phyloP scores from a whole-genome alignment of 1,140 invertebrate genomes.

The Eriosoma lanigerum region DNA sequence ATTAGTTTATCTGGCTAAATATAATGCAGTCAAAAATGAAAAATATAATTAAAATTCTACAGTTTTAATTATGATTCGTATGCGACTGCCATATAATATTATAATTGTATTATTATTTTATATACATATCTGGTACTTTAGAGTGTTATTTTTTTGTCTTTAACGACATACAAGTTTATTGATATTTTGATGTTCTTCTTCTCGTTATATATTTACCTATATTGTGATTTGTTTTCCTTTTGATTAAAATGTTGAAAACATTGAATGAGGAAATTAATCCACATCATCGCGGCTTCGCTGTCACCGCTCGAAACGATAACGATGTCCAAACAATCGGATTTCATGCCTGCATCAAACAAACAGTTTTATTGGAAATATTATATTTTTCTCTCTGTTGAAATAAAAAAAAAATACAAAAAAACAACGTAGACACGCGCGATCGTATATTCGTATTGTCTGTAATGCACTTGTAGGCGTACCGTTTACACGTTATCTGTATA shows the following conservation, averaged over 20 bases:
- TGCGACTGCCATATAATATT: no score
- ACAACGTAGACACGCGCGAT: neutral
- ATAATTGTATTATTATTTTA: no score
- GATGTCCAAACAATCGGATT: conserved; percentile 73
- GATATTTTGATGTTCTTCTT: no score
- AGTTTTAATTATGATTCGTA: no score
- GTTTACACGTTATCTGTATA: neutral
- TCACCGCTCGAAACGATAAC: conserved; percentile 74
- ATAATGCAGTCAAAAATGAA: no score
- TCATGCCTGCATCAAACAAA: conserved; percentile 24
- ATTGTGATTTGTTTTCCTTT: conserved; percentile 71
- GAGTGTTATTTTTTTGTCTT: no score
- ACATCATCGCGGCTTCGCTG: conserved; percentile 71
- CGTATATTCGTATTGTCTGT: neutral
- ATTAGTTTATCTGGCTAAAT: no score
- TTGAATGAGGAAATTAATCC: conserved; percentile 77
- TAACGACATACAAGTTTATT: no score
- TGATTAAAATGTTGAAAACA: conserved; percentile 81
- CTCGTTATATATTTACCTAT: conserved; percentile 63
- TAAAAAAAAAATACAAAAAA: neutral
- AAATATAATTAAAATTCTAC: no score
- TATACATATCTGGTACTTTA: no score
- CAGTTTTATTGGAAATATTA: neutral
- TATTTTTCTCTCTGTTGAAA: no score
- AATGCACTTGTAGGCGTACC: neutral